These are phyloP conservation scores for Xenopus borealis DNA, from an alignment of 2,113 vertebrate genomes.

Conservation along the genomic window DNA sequence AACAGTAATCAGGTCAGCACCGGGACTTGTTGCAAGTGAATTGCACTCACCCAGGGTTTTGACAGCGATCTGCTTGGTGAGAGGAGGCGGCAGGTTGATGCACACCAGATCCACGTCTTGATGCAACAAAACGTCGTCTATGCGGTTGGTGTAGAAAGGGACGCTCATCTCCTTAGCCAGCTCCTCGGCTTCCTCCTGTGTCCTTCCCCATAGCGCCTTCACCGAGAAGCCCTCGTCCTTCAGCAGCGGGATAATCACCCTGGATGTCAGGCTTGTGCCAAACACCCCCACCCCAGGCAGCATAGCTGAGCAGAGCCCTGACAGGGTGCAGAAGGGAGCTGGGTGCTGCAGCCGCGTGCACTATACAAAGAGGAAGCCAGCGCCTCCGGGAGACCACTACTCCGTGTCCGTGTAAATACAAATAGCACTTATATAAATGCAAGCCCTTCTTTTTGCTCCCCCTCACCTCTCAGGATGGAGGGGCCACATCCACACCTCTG, in stretches of 20 bases:
- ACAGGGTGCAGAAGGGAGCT: neutral
- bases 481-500: slow-evolving; percentile 13
- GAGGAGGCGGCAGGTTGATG: slow-evolving; percentile 95
- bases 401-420: too few species aligned
- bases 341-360: slow-evolving; percentile 6
- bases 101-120: slow-evolving; percentile 95
- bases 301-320: slow-evolving; percentile 69
- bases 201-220: slow-evolving; percentile 93
- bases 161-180: slow-evolving; percentile 96
- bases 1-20: neutral
- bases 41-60: slow-evolving; percentile 88
- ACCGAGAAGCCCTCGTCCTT: slow-evolving; percentile 93
- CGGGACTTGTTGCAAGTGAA: slow-evolving; percentile 1
- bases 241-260: slow-evolving; percentile 92
- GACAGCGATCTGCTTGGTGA: slow-evolving; percentile 93
- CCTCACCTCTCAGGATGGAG: slow-evolving; percentile 32
- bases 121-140: slow-evolving; percentile 94
- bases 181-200: slow-evolving; percentile 94
- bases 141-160: slow-evolving; percentile 93
- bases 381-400: neutral
- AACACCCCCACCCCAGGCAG: slow-evolving; percentile 96
- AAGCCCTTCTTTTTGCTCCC: neutral
- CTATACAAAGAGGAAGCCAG: neutral
- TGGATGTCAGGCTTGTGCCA: slow-evolving; percentile 90
- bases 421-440: neutral